These are phyloP conservation scores for Listrodromus nycthemerus DNA, from an alignment of 2,888 invertebrate genomes.

Conservation along the genomic window DNA sequence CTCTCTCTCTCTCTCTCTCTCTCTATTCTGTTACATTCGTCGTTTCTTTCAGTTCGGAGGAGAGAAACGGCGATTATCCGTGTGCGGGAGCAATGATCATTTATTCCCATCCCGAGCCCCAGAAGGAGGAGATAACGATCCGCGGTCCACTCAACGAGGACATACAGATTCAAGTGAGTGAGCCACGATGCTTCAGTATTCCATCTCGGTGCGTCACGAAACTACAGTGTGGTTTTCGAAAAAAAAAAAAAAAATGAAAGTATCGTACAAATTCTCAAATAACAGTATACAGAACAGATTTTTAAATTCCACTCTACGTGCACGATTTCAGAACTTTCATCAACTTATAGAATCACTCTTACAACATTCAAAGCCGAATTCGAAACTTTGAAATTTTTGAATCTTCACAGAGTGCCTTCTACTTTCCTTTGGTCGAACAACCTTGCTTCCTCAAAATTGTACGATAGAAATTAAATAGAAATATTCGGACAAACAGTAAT, in stretches of 20 bases:
- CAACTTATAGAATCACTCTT: too few relatives aligned
- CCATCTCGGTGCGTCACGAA: not conserved
- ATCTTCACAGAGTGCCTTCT: not conserved
- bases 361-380: too few relatives aligned
- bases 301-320: too few relatives aligned
- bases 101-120: constrained; percentile 90
- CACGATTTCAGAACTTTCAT: too few relatives aligned
- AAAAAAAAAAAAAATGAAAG: not conserved
- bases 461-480: not conserved
- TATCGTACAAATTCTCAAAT: not conserved
- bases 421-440: not conserved
- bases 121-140: constrained; percentile 92
- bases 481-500: not conserved
- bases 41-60: constrained; percentile 72
- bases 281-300: too few relatives aligned
- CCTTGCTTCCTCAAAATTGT: not conserved
- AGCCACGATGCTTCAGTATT: not conserved
- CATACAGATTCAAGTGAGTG: constrained; percentile 91
- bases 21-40: constrained; percentile 17
- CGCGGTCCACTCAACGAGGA: constrained; percentile 93
- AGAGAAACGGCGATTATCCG: constrained; percentile 92
- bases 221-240: not conserved
- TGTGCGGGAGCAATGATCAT: constrained; percentile 92
- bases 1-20: not conserved
- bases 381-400: too few relatives aligned